Base-by-base conservation (phyloP, 2,113 vertebrate genomes). In the Ceyx melanurus region DNA sequence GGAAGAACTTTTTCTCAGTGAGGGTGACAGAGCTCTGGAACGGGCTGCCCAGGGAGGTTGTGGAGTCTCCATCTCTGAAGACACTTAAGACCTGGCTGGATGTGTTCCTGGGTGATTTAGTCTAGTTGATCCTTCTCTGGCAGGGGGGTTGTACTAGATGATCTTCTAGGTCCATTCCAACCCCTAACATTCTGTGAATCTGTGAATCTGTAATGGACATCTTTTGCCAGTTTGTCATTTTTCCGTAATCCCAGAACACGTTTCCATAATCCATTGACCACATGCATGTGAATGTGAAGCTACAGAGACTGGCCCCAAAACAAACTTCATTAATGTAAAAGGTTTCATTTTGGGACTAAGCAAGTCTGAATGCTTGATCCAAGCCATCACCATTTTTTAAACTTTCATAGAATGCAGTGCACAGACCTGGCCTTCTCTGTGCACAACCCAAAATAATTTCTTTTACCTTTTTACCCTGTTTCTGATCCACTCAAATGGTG, bases 401-500 rank as follows among this genome's bases (percentile, higher is more conserved):
- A 4, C 4, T 58, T 56, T 78, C 12, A 29, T 10, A 71, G 31
- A 60, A 56, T n/a, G 15, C 5, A 43, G 1, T 45, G 4, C 35
- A 8, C 6, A 68, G 16, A 64, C 18, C 0, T 45, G 5, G 5
- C n/a, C 5, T 60, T 85, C 12, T 48, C 8, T 9, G 7, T 50
- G 3, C 2, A 3, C 23, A 64, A 53, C 3, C 3, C 4, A 5
- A 61, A 85, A 28, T 13, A 6, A 45, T 74, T 64, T 51, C 3
- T 77, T 85, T 67, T 46, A 35, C 1, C 0, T 3, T 85, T 65
- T 70, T 88, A 8, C 9, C 28, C 11, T 3, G 2, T 16, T 46
- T 65, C 21, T 42, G 21, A 4, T 51, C 5, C 7, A 46, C 3
- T 46, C 4, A 17, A 25, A 4, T 28, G 10, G 3, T 3, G 1